These are phyloP conservation scores for Cirrhinus mrigala DNA, from an alignment of 2,797 vertebrate species.

Conservation along the genomic window DNA sequence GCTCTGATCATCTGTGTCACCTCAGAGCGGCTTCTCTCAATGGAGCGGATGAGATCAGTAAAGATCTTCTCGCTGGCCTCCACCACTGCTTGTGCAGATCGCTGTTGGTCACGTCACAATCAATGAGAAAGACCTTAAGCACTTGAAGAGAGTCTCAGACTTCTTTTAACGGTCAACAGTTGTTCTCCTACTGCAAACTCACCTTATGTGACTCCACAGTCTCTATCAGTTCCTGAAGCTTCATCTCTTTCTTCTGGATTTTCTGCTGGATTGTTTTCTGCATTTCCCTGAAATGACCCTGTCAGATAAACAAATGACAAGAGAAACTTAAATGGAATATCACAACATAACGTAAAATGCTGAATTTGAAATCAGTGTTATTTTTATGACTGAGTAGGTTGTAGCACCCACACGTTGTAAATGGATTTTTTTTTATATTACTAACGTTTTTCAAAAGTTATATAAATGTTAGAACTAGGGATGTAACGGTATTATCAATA, in stretches of 20 bases:
- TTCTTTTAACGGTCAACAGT: neutral
- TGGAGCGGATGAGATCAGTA: neutral
- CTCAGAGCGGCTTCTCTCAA: slow-evolving; percentile 3
- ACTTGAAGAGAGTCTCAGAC: neutral
- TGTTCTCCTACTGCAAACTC: neutral
- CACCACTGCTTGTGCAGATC: neutral
- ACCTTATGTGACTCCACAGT: neutral
- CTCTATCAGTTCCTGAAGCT: neutral
- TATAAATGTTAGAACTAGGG: too few species aligned
- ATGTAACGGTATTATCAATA: too few species aligned
- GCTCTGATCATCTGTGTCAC: neutral
- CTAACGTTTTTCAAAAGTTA: too few species aligned
- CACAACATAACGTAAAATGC: neutral
- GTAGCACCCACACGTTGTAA: too few species aligned
- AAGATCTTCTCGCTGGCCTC: neutral
- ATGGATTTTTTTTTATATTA: too few species aligned
- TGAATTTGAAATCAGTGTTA: too few species aligned
- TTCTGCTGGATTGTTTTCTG: neutral
- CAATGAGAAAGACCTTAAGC: neutral
- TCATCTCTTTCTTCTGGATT: neutral
- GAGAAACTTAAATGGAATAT: neutral
- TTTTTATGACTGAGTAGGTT: too few species aligned
- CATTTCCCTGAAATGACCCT: neutral
- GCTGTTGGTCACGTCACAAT: neutral
- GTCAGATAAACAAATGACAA: neutral